phyloP scores from a whole-genome alignment of 2,113 vertebrate species.

The Cebus imitator region DNA sequence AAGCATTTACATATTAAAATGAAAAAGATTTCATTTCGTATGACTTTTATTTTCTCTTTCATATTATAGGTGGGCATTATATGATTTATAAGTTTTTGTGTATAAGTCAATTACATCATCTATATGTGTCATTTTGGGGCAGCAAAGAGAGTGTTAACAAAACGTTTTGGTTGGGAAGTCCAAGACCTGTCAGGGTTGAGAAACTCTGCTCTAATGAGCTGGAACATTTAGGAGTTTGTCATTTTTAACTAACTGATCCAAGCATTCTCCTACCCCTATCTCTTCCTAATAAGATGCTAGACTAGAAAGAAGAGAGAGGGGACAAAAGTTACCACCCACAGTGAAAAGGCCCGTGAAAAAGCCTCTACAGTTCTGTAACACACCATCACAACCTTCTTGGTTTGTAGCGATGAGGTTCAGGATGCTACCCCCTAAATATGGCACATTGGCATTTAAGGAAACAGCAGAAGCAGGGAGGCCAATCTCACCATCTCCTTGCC shows the following conservation, averaged over 20 bases:
- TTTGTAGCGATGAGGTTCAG: not conserved
- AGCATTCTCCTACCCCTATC: not conserved
- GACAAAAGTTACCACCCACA: not conserved
- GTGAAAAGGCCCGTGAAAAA: not conserved
- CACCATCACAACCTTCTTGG: too few relatives aligned
- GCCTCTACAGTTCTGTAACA: not conserved
- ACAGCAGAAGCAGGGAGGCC: too few relatives aligned
- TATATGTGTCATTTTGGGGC: not conserved
- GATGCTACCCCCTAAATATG: fast-evolving
- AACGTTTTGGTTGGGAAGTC: not conserved
- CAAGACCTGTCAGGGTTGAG: not conserved
- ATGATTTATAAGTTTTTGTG: not conserved
- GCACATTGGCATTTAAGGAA: not conserved
- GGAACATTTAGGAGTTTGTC: not conserved
- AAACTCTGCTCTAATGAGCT: not conserved
- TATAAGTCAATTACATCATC: not conserved
- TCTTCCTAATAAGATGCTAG: not conserved
- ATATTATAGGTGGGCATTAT: not conserved
- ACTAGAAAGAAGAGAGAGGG: not conserved
- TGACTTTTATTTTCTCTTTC: not conserved
- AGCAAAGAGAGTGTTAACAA: not conserved
- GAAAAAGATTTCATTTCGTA: not conserved
- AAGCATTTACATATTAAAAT: conserved; percentile 5
- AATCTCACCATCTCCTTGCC: not conserved
- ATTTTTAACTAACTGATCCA: not conserved